Evolutionary conservation across 2,888 invertebrate genomes (phyloP).

Genomic region (Ormyrus thymus): DNA sequence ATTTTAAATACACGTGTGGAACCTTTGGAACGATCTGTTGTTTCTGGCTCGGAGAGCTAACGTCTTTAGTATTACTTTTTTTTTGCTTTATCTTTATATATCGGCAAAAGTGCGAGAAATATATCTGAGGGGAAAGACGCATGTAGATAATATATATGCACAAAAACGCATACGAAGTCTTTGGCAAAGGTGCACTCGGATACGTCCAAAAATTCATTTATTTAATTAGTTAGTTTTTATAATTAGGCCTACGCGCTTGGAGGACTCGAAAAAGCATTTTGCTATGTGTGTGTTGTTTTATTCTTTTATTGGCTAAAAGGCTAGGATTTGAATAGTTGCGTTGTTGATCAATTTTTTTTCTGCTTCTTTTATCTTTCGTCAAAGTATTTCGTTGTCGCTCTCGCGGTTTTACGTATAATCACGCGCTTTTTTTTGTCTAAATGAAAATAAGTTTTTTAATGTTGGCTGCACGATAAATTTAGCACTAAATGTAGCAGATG

Average conservation of each 20-base stretch:
- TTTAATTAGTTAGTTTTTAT: not conserved
- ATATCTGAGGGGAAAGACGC: constrained; percentile 51
- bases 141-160: constrained; percentile 48
- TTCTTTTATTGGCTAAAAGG: constrained; percentile 14
- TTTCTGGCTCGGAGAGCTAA: constrained; percentile 47
- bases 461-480: constrained; percentile 8
- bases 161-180: constrained; percentile 46
- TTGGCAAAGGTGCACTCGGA: constrained; percentile 46
- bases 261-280: constrained; percentile 46
- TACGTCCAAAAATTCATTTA: constrained; percentile 49
- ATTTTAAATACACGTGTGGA: constrained; percentile 11
- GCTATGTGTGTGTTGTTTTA: constrained; percentile 28
- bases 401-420: constrained; percentile 42
- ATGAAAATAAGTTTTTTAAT: constrained; percentile 8
- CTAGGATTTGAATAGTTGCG: constrained; percentile 41
- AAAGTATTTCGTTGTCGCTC: constrained; percentile 65
- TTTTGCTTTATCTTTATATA: constrained; percentile 39
- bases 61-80: not conserved
- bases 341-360: constrained; percentile 34
- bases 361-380: constrained; percentile 52
- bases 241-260: constrained; percentile 48
- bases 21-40: constrained; percentile 32
- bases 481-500: constrained; percentile 1
- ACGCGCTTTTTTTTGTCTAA: constrained; percentile 13
- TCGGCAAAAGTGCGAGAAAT: constrained; percentile 52